Conservation (phyloP, 2,888 invertebrate species). For the Agonopterix alstromeriana region DNA sequence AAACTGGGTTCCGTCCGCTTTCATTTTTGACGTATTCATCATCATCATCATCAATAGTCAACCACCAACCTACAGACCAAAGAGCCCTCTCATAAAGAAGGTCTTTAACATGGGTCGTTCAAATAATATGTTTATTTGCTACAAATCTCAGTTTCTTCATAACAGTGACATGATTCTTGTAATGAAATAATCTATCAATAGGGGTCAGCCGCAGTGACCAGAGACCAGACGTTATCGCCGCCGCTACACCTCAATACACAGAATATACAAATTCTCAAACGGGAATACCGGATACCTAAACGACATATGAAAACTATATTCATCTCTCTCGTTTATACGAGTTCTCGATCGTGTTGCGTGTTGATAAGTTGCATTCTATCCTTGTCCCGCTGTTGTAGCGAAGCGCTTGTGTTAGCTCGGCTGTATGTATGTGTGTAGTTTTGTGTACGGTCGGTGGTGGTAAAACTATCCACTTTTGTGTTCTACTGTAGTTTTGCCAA, state of each 20-base stretch:
- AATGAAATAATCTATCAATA: conserved; percentile 13
- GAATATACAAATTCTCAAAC: conserved; percentile 43
- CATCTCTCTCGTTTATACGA: conserved; percentile 32
- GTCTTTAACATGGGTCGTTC: too few relatives aligned
- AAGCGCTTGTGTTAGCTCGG: conserved; percentile 15
- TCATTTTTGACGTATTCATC: too few relatives aligned
- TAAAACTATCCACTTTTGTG: conserved; percentile 58
- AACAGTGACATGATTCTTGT: too few relatives aligned
- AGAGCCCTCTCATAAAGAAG: too few relatives aligned
- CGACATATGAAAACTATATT: conserved; percentile 23
- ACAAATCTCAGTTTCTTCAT: too few relatives aligned
- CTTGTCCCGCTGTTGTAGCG: conserved; percentile 25
- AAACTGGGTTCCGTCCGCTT: too few relatives aligned
- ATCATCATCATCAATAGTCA: too few relatives aligned
- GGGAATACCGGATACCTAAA: conserved; percentile 62
- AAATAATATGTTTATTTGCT: too few relatives aligned
- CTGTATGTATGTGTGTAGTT: conserved; percentile 19
- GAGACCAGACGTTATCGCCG: conserved; percentile 37
- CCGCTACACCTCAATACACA: conserved; percentile 44
- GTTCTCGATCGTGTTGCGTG: conserved; percentile 9
- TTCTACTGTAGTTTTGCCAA: conserved; percentile 49
- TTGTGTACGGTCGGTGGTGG: conserved; percentile 38
- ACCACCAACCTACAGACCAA: too few relatives aligned
- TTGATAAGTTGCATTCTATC: conserved; percentile 28
- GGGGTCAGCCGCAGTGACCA: conserved; percentile 48